Evolutionary conservation across 1,140 invertebrate species (phyloP).

Genomic region (Eurosta solidaginis): DNA sequence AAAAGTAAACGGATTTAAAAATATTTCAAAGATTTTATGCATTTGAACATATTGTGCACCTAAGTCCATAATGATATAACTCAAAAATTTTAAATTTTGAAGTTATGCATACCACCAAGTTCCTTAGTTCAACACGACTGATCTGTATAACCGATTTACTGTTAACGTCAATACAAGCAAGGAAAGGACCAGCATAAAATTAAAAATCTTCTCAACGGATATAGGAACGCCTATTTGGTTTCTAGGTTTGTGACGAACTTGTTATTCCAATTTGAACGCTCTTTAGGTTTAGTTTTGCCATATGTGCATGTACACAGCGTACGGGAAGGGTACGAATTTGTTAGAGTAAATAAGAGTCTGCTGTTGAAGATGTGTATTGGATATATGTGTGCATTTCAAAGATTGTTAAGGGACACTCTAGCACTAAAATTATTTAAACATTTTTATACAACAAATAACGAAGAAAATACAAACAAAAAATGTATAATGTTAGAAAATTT

Average conservation of each 20-base stretch:
- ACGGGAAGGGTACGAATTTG: not conserved
- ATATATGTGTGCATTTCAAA: not conserved
- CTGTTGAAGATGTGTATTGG: not conserved
- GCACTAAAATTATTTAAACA: not conserved
- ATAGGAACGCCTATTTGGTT: too few relatives aligned
- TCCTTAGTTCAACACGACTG: too few relatives aligned
- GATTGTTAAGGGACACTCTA: not conserved
- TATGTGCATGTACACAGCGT: not conserved
- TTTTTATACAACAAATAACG: slow-evolving; percentile 5
- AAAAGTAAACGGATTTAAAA: not conserved
- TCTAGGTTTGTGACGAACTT: too few relatives aligned
- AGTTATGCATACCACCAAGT: too few relatives aligned
- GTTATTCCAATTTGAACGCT: too few relatives aligned
- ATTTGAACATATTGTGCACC: not conserved
- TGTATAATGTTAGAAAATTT: not conserved
- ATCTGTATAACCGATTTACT: too few relatives aligned
- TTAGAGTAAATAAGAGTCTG: not conserved
- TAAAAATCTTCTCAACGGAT: too few relatives aligned
- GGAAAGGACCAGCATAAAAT: too few relatives aligned
- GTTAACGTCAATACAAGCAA: too few relatives aligned
- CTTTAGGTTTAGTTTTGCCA: too few relatives aligned
- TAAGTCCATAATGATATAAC: too few relatives aligned
- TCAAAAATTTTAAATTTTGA: too few relatives aligned
- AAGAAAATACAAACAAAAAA: not conserved
- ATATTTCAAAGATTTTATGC: slow-evolving; percentile 28